A percentile compares a stretch with the other conserved stretches of the same genome.
Conservation (phyloP, 2,797 vertebrate species). For the Malurus leucopterus region DNA sequence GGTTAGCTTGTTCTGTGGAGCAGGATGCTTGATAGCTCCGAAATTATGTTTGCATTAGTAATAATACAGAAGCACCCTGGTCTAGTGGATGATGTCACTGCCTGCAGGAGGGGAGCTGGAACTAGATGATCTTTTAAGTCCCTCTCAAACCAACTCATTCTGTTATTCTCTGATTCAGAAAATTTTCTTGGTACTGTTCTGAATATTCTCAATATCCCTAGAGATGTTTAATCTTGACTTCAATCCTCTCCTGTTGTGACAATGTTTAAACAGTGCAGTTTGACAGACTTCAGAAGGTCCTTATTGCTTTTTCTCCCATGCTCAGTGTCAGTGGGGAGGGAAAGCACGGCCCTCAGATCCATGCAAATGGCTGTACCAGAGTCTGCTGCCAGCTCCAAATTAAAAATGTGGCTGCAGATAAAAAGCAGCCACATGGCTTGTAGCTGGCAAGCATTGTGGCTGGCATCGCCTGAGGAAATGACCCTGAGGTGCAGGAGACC, state of each 20-base stretch:
- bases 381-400: background rate
- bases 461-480: background rate
- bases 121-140: background rate
- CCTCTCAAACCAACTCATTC: background rate
- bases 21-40: background rate
- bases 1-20: background rate
- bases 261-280: background rate
- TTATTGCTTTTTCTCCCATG: background rate
- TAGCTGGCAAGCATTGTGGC: background rate
- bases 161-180: background rate
- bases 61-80: background rate
- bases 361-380: accelerated
- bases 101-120: background rate
- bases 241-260: background rate
- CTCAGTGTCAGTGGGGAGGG: background rate
- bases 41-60: background rate
- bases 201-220: background rate
- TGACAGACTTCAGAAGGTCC: background rate
- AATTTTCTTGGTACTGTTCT: background rate
- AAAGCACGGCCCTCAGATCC: background rate
- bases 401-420: background rate
- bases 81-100: background rate
- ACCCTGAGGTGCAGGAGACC: background rate
- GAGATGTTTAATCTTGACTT: background rate
- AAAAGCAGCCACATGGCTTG: background rate